A percentile compares a stretch with the other conserved stretches of the same genome.
Conservation (phyloP, 2,797 vertebrate species). For the Sebastiscus albofasciatus region DNA sequence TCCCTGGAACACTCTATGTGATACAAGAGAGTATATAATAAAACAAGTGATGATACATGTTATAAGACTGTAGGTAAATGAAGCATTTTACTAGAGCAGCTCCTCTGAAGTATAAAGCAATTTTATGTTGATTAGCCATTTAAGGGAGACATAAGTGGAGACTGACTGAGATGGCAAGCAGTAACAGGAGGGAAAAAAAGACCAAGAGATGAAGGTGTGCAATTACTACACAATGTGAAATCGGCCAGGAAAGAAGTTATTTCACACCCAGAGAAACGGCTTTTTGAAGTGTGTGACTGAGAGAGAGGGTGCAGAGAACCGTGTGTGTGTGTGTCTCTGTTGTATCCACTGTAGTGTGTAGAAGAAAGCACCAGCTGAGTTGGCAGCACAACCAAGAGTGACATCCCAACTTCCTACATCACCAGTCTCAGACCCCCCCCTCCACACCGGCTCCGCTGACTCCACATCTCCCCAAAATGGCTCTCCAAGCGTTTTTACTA, state of each 20-base stretch:
- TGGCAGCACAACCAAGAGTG: constrained; percentile 70
- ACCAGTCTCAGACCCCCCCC: constrained; percentile 22
- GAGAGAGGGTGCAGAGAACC: constrained; percentile 2
- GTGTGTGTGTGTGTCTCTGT: background rate
- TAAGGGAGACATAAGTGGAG: constrained; percentile 48
- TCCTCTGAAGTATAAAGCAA: constrained; percentile 16
- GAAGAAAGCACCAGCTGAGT: constrained; percentile 66
- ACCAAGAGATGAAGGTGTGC: constrained; percentile 42
- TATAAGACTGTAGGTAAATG: constrained; percentile 3
- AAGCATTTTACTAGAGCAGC: constrained; percentile 27
- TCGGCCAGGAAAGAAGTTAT: constrained; percentile 58
- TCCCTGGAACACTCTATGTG: background rate
- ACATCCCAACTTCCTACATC: constrained; percentile 65
- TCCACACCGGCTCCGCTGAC: constrained; percentile 41
- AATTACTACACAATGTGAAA: constrained; percentile 60
- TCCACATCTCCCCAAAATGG: constrained; percentile 57
- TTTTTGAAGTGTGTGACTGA: constrained; percentile 54
- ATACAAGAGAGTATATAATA: background rate
- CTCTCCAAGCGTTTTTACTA: constrained; percentile 44
- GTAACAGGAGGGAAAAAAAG: background rate
- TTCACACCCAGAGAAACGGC: constrained; percentile 57
- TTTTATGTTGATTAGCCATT: constrained; percentile 38
- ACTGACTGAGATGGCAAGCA: constrained; percentile 25
- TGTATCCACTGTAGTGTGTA: constrained; percentile 45
- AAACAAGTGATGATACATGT: background rate